phyloP scores from a whole-genome alignment of 2,797 vertebrate genomes.

The Tachyglossus aculeatus region DNA sequence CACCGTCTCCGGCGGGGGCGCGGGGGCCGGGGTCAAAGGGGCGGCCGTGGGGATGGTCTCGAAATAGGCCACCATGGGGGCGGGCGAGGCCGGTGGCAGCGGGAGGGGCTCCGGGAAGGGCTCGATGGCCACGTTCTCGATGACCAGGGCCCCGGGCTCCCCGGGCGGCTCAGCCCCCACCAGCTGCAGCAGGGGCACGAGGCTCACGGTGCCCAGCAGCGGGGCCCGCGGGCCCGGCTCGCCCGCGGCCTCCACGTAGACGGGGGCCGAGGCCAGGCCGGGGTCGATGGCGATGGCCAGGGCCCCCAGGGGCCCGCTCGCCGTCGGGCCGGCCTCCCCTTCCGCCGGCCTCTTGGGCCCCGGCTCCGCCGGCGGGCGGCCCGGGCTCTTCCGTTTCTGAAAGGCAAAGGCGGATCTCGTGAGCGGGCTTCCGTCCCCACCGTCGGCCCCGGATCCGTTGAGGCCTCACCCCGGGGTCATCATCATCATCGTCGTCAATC shows the following conservation, averaged over 20 bases:
- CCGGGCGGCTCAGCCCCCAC: neutral
- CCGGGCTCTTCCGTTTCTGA: slow-evolving; percentile 3
- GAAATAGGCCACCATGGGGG: slow-evolving; percentile 72
- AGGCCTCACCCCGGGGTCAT: too few relatives aligned
- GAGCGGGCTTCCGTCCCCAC: neutral
- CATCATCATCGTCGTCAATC: too few relatives aligned
- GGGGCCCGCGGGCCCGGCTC: neutral
- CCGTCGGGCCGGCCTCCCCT: neutral
- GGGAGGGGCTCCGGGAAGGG: slow-evolving; percentile 32
- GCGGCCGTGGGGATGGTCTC: slow-evolving; percentile 71
- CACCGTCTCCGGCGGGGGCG: slow-evolving; percentile 58
- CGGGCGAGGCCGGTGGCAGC: neutral
- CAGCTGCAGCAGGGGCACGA: slow-evolving; percentile 39
- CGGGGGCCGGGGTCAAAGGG: slow-evolving; percentile 5
- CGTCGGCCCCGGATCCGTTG: neutral
- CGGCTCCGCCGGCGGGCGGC: rapidly evolving
- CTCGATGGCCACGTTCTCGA: slow-evolving; percentile 42
- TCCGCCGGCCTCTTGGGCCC: neutral
- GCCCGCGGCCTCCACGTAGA: slow-evolving; percentile 20
- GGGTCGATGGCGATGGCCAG: slow-evolving; percentile 1
- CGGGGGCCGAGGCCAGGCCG: neutral
- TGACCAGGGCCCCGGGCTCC: neutral
- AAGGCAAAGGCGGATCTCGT: neutral
- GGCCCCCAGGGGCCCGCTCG: neutral
- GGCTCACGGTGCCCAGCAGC: slow-evolving; percentile 6